Evolutionary conservation across 23 tunicate species (phyloP), one percentile per base, ranked within the genome.

Genomic region (Corella eumyota): DNA sequence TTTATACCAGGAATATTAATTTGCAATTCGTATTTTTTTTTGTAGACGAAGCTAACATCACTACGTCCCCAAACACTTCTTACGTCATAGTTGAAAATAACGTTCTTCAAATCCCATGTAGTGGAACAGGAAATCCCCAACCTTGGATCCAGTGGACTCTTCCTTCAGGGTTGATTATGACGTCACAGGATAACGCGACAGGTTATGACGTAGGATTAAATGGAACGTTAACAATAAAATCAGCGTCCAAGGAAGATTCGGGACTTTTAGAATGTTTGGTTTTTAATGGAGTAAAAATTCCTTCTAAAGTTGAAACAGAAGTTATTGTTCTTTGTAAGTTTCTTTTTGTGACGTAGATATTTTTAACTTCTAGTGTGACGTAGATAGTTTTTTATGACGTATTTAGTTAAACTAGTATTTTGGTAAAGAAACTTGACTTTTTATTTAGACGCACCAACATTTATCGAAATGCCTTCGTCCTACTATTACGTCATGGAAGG

Each of bases 61-160:
- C 38, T 36, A 1, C 13, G 9, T 25, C 38, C 23, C 1, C 20
- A 30, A 17, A 19, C 56, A 27, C 0, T 63, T 30, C 0, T 31
- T 1, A 29, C 19, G 45, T 21, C 19, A 28, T 32, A 32, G 7
- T 26, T 30, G 26, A 25, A 2, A 22, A 63, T 6, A 15, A 58
- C 21, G 29, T 79, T 13, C 19, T 29, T 6, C 27, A n/a, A n/a
- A n/a, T 79, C 11, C 58, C 52, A 27, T 79, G 88, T 54, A 4
- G 11, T 22, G 88, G 80, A n/a, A 25, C 30, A 22, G 93, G 93
- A 3, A 74, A 67, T 32, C 93, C 93, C n/a, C 23, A 34, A 2
- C 74, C 73, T 5, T 15, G 21, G 4, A 7, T 34, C 28, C 23
- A 66, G 4, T 83, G 93, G 93, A 23, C 30, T 35, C 46, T 48